A percentile compares a stretch with the other conserved stretches of the same genome.
These are phyloP conservation scores for Drosophila navojoa DNA, from an alignment of 1,140 invertebrate species.

Conservation along the genomic window DNA sequence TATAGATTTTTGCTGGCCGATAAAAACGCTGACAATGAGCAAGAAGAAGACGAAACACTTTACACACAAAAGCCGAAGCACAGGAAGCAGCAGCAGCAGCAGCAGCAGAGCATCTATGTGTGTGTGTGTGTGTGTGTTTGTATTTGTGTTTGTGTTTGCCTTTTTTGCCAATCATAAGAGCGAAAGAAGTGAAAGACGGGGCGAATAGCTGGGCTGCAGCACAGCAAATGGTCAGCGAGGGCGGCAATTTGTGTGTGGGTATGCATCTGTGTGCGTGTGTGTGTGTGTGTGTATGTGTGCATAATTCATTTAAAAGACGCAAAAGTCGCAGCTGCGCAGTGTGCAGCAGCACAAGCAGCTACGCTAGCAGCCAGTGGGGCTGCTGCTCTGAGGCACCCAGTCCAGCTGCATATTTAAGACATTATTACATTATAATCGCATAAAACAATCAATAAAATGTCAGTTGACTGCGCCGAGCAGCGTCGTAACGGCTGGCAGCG, in stretches of 20 bases:
- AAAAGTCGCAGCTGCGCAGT: slow-evolving; percentile 76
- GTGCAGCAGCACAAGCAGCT: slow-evolving; percentile 21
- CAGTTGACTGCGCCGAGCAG: slow-evolving; percentile 47
- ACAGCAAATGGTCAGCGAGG: slow-evolving; percentile 44
- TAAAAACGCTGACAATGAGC: slow-evolving; percentile 25
- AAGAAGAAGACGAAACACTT: not conserved
- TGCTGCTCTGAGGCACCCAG: slow-evolving; percentile 9
- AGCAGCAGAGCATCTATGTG: slow-evolving; percentile 6
- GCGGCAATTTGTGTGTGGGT: slow-evolving; percentile 24
- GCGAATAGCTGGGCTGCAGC: slow-evolving; percentile 28
- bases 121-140: slow-evolving; percentile 24
- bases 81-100: not conserved
- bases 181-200: slow-evolving; percentile 32
- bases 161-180: slow-evolving; percentile 71
- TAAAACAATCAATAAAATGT: slow-evolving; percentile 83
- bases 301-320: slow-evolving; percentile 57
- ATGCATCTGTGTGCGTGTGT: not conserved
- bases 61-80: not conserved
- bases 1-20: slow-evolving; percentile 61
- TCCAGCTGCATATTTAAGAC: slow-evolving; percentile 72
- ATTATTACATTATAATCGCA: slow-evolving; percentile 83
- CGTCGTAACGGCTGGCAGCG: slow-evolving; percentile 18
- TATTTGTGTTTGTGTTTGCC: slow-evolving; percentile 22
- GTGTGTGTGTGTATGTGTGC: slow-evolving; percentile 29
- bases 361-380: not conserved